Base-by-base conservation (phyloP, 2,113 vertebrate genomes). In the Canis aureus region DNA sequence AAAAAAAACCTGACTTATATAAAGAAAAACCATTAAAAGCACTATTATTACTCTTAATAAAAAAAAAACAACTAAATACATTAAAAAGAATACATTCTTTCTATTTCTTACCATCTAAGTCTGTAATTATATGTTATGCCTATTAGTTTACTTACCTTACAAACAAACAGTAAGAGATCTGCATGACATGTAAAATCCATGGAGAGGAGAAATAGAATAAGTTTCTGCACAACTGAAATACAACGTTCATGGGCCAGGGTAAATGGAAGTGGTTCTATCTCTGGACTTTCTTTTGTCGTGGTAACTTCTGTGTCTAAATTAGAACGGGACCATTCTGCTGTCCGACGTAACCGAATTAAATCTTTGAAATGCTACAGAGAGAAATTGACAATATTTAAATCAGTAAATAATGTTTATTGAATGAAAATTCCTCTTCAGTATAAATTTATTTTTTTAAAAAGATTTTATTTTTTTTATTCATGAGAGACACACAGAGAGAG, bases 141-240 rank as follows among this genome's bases (percentile, higher is more conserved):
- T 25, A 59, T 27, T 43, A 80, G 10, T 60, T 80, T 64, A 43
- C 96, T 98, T 98, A 99, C 99, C 99, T 99, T 99, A 99, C 99
- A 99, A 97, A 99, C 99, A 96, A 99, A 99, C 3, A 99, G 98
- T 96, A 99, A 99, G 83, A 99, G 99, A 98, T 99, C 99, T 22
- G 99, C 99, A 79, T 99, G 99, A 97, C 99, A 99, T 94, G 99
- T 99, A 92, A 99, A 99, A 98, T 99, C 99, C 99, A 99, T 99
- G 80, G 99, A 99, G 53, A 99, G 99, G 7, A 99, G 99, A 97
- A 99, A 99, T 27, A 99, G 99, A 25, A 99, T 99, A 92, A 99
- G 98, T 96, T 99, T 99, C 98, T 99, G 99, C 59, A 99, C 99
- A 85, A 99, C 99, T 49, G 99, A 99, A 98, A 99, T 99, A 98